Evolutionary conservation across 2,113 vertebrate genomes (phyloP).

Genomic region (Sprattus sprattus): DNA sequence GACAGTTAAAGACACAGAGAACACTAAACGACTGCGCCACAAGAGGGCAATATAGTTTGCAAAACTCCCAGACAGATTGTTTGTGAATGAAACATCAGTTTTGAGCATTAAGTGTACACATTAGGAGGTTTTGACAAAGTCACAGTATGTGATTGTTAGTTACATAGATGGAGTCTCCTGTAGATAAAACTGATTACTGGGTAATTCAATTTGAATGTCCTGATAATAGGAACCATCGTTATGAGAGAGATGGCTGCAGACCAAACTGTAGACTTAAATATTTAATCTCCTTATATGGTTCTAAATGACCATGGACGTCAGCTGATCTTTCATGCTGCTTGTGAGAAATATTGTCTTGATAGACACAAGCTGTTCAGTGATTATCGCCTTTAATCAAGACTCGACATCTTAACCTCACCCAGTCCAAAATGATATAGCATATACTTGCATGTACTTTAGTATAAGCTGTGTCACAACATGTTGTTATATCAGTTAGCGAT

Average conservation of each 20-base stretch:
- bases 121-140: neutral
- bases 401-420: neutral
- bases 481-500: neutral
- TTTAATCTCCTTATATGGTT: neutral
- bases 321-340: neutral
- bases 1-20: neutral
- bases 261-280: neutral
- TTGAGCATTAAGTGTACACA: neutral
- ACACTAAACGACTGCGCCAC: neutral
- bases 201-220: constrained; percentile 9
- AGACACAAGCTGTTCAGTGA: neutral
- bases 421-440: neutral
- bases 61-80: neutral
- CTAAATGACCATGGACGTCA: neutral
- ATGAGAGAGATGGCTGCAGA: neutral
- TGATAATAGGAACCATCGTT: neutral
- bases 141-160: neutral
- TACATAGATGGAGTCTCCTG: neutral
- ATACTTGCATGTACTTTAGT: neutral
- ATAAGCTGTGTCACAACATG: neutral
- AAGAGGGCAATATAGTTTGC: neutral
- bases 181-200: neutral
- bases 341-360: neutral
- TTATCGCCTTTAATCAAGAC: neutral
- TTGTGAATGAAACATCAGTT: neutral